Base-by-base conservation (phyloP, 2,888 invertebrate genomes). In the Noctua pronuba region DNA sequence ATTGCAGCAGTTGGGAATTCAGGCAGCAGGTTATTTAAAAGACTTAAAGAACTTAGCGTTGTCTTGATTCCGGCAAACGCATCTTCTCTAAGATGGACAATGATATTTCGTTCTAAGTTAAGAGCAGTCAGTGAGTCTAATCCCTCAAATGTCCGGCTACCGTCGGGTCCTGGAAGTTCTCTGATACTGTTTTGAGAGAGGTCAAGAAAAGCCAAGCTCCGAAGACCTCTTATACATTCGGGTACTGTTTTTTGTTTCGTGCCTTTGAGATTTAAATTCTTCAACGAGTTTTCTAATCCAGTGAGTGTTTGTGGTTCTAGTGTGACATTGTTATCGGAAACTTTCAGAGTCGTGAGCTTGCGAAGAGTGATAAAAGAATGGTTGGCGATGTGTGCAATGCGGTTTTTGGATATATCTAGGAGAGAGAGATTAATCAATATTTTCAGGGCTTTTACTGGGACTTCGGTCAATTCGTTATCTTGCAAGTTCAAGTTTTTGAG, bases 191-290 rank as follows among this genome's bases (percentile, higher is more conserved):
- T 99, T 94, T 99, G 98, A 1, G 99, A 99, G 77, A 99, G 96
- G 95, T 99, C 99, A 77, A 99, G 96, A 92, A 99, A 99, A 1
- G 99, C 99, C 85, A 99, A 95, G 69, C 98, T 98, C 80, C 97
- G 97, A 52, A 99, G 96, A 11, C 98, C 98, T 83, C 97, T 96
- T 35, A 99, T 97, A 68, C 98, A 98, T 87, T 98, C 98, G 0
- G 99, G 99, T 21, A 99, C 97, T 72, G 97, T 96, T 88, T 98
- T 98, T 93, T 98, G 98, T 75, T 97, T 97, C 0, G 99, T 98
- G 49, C 98, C 99, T 96, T 99, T 99, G 55, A 99, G 95, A 93
- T 99, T 99, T 69, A 99, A 96, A 94, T 99, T 99, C 95, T 99
- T 99, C 65, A 99, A 95, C 21, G 98, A 98, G 77, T 96, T 97